A percentile compares a stretch with the other conserved stretches of the same genome.
These are phyloP conservation scores for Pterois miles DNA, from an alignment of 2,797 vertebrate species.

Conservation along the genomic window DNA sequence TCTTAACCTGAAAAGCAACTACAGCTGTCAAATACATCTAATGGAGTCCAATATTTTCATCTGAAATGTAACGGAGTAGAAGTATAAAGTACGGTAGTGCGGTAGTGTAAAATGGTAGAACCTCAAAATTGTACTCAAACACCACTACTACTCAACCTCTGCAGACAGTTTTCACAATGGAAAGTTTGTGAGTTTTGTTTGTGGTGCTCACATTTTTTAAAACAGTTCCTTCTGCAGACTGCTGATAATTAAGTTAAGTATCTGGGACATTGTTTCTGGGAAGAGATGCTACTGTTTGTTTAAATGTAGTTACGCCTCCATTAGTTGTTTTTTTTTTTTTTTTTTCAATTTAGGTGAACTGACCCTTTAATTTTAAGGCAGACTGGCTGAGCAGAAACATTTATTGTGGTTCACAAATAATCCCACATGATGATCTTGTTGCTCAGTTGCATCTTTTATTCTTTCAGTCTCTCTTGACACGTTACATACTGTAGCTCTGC, in stretches of 20 bases:
- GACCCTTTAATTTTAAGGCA: neutral
- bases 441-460: constrained; percentile 80
- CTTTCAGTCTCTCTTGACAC: constrained; percentile 66
- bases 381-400: neutral
- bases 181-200: neutral
- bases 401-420: constrained; percentile 17
- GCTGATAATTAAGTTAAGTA: neutral
- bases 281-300: neutral
- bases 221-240: neutral
- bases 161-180: neutral
- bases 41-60: neutral
- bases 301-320: neutral
- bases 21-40: neutral
- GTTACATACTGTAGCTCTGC: constrained; percentile 72
- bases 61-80: neutral
- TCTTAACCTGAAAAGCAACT: neutral
- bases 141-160: neutral
- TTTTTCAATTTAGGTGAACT: neutral
- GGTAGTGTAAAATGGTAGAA: neutral
- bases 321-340: neutral
- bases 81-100: too few relatives aligned
- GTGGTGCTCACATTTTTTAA: neutral
- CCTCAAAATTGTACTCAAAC: neutral
- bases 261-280: neutral
- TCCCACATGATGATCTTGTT: constrained; percentile 29